Conservation (phyloP, 2,797 vertebrate species). For the Octomys mimax region DNA sequence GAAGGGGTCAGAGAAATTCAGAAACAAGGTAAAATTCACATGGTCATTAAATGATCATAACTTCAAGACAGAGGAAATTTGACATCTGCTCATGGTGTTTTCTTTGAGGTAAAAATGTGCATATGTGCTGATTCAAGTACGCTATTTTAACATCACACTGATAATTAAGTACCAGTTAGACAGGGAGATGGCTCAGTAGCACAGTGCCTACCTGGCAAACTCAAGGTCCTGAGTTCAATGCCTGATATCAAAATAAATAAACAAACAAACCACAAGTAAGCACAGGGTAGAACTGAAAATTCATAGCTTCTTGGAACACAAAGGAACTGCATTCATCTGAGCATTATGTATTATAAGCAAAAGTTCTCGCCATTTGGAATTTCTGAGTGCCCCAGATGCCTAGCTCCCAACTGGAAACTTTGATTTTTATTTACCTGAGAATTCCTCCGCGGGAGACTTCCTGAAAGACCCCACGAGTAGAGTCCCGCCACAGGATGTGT, state of each 20-base stretch:
- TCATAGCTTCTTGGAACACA: slow-evolving; percentile 54
- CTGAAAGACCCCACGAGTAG: slow-evolving; percentile 85
- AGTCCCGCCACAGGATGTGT: slow-evolving; percentile 84
- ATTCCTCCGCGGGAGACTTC: slow-evolving; percentile 70
- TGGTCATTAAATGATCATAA: slow-evolving; percentile 76
- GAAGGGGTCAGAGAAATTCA: slow-evolving; percentile 73
- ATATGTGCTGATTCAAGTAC: slow-evolving; percentile 54
- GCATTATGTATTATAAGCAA: slow-evolving; percentile 48
- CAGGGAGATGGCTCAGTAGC: too few relatives aligned
- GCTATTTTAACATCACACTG: slow-evolving; percentile 76
- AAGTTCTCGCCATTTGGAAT: slow-evolving; percentile 37
- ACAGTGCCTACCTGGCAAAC: too few relatives aligned
- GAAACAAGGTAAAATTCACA: slow-evolving; percentile 76
- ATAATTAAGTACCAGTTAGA: slow-evolving; percentile 69
- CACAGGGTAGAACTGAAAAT: slow-evolving; percentile 73
- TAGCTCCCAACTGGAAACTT: neutral
- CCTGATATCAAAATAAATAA: too few relatives aligned
- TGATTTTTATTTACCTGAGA: slow-evolving; percentile 84
- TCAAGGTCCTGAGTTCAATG: too few relatives aligned
- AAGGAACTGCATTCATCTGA: slow-evolving; percentile 34
- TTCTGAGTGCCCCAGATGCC: slow-evolving; percentile 6
- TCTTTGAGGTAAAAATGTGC: slow-evolving; percentile 77
- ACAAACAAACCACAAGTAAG: slow-evolving; percentile 52
- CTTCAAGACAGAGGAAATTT: slow-evolving; percentile 79
- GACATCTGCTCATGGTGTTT: slow-evolving; percentile 71